phyloP scores from a whole-genome alignment of 2,797 vertebrate genomes.

The Pteronotus mesoamericanus region DNA sequence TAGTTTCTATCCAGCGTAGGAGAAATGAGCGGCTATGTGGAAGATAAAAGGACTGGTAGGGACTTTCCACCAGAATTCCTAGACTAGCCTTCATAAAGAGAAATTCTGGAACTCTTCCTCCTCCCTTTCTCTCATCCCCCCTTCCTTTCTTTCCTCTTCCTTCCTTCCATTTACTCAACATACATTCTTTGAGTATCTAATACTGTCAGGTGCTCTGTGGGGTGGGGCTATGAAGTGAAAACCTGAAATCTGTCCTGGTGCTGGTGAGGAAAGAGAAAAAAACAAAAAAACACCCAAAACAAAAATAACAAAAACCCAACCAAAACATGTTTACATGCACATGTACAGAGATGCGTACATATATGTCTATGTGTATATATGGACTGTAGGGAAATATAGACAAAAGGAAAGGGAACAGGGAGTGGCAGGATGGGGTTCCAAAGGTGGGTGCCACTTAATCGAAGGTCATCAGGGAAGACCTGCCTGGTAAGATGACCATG shows the following conservation, averaged over 20 bases:
- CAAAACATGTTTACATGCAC: not conserved
- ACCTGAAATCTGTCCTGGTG: no score
- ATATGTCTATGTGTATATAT: no score
- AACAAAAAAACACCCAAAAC: not conserved
- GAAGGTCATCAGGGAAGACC: not conserved
- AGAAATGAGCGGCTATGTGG: not conserved
- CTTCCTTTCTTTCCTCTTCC: no score
- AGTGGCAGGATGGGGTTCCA: not conserved
- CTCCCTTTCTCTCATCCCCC: rapidly evolving
- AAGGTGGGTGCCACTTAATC: not conserved
- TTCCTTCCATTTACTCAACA: not conserved
- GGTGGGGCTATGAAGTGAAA: not conserved
- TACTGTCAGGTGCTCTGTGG: not conserved
- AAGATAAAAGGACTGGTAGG: not conserved
- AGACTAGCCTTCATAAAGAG: not conserved
- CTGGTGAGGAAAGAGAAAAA: not conserved
- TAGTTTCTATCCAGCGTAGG: not conserved
- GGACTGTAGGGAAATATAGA: not conserved
- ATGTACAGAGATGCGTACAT: not conserved
- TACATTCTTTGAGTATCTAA: not conserved
- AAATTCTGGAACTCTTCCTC: not conserved
- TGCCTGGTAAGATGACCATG: not conserved
- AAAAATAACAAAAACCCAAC: not conserved
- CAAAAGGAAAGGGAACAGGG: not conserved
- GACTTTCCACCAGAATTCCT: conserved; percentile 3